Percentiles rank a stretch among this genome's conserved stretches.
Conservation (phyloP, 2,888 invertebrate species). For the Peribatodes rhomboidaria region DNA sequence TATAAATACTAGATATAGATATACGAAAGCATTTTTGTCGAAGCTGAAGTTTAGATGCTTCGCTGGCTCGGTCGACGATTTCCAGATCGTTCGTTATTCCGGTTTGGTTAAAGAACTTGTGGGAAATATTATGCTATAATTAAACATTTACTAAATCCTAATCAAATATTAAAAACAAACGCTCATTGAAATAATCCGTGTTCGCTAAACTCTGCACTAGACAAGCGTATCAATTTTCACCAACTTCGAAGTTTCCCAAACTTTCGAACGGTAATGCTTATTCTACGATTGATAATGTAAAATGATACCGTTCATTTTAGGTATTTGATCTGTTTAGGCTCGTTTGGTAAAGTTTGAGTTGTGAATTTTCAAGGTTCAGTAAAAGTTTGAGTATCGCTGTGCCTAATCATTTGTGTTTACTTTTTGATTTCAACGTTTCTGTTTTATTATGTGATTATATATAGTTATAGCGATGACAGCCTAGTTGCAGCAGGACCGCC, state of each 20-base stretch:
- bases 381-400: constrained; percentile 16
- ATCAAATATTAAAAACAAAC: constrained; percentile 26
- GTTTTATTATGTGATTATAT: neutral
- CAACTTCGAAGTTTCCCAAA: constrained; percentile 24
- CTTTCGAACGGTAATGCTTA: constrained; percentile 27
- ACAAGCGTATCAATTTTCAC: constrained; percentile 26
- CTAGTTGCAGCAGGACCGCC: no score
- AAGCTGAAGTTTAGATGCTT: no score
- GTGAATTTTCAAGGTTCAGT: constrained; percentile 14
- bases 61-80: no score
- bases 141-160: neutral
- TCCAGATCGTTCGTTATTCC: neutral
- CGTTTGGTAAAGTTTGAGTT: constrained; percentile 11
- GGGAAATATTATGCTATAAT: neutral
- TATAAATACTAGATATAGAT: no score
- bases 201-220: neutral
- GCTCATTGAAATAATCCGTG: constrained; percentile 7
- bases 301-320: constrained; percentile 29
- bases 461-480: no score
- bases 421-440: neutral
- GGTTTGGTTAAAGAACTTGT: neutral
- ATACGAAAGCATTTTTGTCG: no score
- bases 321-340: constrained; percentile 27
- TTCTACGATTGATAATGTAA: constrained; percentile 32
- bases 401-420: neutral